phyloP scores from a whole-genome alignment of 2,888 invertebrate genomes.

The Harpalus rubripes region DNA sequence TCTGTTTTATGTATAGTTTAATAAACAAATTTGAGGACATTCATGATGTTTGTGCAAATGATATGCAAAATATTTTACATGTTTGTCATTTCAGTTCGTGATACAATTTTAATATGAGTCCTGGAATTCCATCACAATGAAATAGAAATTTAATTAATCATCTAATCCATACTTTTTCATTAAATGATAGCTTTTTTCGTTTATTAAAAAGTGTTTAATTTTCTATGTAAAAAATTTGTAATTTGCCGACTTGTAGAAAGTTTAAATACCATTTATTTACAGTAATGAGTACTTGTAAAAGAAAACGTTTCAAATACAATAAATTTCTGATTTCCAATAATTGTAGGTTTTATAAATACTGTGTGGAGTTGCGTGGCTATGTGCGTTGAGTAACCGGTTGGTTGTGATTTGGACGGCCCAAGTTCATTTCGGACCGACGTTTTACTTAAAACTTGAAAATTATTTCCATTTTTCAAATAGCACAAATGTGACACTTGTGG shows the following conservation, averaged over 20 bases:
- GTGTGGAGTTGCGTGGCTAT: too few relatives aligned
- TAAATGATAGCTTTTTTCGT: not conserved
- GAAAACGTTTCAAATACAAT: not conserved
- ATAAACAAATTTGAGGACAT: constrained; percentile 10
- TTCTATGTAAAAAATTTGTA: not conserved
- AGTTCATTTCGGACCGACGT: too few relatives aligned
- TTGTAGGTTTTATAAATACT: not conserved
- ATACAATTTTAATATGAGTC: constrained; percentile 21
- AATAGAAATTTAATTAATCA: constrained; percentile 37
- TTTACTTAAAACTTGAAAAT: too few relatives aligned
- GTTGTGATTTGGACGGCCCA: too few relatives aligned
- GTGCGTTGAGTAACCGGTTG: too few relatives aligned
- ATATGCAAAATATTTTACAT: constrained; percentile 36
- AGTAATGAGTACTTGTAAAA: constrained; percentile 3
- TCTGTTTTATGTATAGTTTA: not conserved
- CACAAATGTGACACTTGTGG: too few relatives aligned
- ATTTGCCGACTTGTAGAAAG: not conserved
- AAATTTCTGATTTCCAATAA: constrained; percentile 3
- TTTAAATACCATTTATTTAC: not conserved
- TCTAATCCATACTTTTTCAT: constrained; percentile 19
- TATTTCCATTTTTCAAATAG: too few relatives aligned
- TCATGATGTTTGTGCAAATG: constrained; percentile 10
- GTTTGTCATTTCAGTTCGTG: constrained; percentile 27
- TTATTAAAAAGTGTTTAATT: constrained; percentile 4
- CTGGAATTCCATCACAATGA: constrained; percentile 7